These are phyloP conservation scores for Falco novaeseelandiae DNA, from an alignment of 2,797 vertebrate genomes.

Conservation along the genomic window DNA sequence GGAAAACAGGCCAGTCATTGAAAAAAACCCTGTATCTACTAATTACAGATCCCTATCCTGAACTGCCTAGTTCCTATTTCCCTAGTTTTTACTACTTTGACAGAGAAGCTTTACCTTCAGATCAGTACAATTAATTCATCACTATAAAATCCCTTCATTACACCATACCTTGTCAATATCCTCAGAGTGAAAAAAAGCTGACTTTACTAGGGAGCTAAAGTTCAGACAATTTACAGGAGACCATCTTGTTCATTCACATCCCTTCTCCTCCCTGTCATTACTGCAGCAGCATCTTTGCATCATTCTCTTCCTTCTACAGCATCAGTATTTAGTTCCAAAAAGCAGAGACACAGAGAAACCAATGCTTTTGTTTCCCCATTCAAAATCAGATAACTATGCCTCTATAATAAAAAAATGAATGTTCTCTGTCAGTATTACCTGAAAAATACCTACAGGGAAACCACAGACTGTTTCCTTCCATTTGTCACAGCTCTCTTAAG, in stretches of 20 bases:
- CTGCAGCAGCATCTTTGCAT: background rate
- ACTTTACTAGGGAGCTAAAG: background rate
- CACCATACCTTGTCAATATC: background rate
- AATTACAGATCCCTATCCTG: background rate
- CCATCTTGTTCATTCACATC: background rate
- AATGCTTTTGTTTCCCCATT: background rate
- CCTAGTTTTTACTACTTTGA: background rate
- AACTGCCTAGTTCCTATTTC: background rate
- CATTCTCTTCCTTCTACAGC: background rate
- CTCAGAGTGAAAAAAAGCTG: accelerated
- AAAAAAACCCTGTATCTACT: background rate
- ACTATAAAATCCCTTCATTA: background rate
- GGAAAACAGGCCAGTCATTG: background rate
- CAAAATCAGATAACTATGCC: background rate
- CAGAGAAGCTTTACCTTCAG: background rate
- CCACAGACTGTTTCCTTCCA: background rate
- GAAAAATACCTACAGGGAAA: background rate
- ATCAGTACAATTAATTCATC: background rate
- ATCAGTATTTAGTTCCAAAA: background rate
- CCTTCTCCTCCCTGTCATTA: background rate
- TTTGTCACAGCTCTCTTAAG: background rate
- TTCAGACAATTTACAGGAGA: background rate
- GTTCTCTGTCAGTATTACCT: background rate
- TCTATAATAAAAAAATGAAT: background rate
- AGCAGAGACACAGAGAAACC: background rate